Conservation (phyloP, 2,888 invertebrate species). For the Conomelus anceps region DNA sequence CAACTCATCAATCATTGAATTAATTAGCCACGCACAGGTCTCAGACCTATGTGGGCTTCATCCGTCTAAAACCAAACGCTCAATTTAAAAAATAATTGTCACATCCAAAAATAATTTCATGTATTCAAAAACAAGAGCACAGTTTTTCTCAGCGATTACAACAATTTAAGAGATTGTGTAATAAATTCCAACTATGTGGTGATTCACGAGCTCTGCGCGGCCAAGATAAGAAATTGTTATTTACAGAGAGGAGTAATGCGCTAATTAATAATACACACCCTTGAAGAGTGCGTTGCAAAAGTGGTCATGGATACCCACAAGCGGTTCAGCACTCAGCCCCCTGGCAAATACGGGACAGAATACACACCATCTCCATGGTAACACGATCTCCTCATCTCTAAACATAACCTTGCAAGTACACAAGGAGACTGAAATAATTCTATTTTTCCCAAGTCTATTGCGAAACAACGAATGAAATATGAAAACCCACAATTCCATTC, state of each 20-base stretch:
- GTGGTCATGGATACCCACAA: background rate
- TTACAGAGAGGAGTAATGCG: background rate
- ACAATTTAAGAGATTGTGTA: background rate
- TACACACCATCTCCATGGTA: background rate
- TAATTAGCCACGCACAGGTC: too few species aligned
- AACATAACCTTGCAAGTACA: background rate
- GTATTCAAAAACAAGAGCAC: too few species aligned
- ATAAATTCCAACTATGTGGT: background rate
- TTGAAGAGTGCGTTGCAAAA: background rate
- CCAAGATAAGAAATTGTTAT: background rate
- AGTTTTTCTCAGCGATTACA: background rate
- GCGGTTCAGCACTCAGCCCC: background rate
- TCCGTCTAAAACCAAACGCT: too few species aligned
- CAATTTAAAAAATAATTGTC: too few species aligned
- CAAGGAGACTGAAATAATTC: background rate
- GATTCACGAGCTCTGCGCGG: background rate
- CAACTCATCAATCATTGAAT: too few species aligned
- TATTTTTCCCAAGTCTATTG: background rate
- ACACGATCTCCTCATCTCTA: background rate
- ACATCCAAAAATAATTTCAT: too few species aligned
- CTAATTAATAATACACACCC: background rate
- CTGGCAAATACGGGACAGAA: background rate
- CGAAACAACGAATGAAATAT: background rate
- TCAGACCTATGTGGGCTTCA: too few species aligned
- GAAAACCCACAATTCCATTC: background rate